These are phyloP conservation scores for Entelurus aequoreus DNA, from an alignment of 2,113 vertebrate species.

Conservation along the genomic window DNA sequence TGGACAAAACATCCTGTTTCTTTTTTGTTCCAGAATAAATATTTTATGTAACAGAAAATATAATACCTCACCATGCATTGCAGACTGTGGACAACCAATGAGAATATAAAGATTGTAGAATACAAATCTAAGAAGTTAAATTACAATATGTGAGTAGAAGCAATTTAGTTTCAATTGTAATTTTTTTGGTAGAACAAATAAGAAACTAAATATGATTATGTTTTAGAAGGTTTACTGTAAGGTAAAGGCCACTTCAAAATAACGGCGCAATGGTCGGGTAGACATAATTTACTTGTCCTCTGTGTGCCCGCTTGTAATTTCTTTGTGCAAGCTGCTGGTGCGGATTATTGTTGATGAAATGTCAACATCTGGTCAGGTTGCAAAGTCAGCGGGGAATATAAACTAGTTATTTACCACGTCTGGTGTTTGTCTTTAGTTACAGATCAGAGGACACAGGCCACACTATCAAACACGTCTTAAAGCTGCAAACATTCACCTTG, in stretches of 20 bases:
- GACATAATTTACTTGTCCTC: neutral
- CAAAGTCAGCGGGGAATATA: slow-evolving; percentile 35
- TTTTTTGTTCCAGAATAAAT: slow-evolving; percentile 15
- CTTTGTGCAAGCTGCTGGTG: slow-evolving; percentile 30
- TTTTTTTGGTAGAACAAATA: neutral
- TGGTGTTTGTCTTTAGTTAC: slow-evolving; percentile 32
- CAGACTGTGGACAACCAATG: slow-evolving; percentile 16
- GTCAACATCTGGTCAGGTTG: slow-evolving; percentile 47
- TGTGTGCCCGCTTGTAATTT: slow-evolving; percentile 22
- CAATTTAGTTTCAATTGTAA: neutral
- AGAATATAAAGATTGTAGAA: slow-evolving; percentile 12
- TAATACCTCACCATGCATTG: slow-evolving; percentile 4
- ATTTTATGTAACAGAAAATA: slow-evolving; percentile 18
- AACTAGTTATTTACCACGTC: slow-evolving; percentile 44
- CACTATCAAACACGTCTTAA: slow-evolving; percentile 12
- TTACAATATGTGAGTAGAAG: neutral
- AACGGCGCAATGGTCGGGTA: neutral
- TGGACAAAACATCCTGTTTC: neutral
- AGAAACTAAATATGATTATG: neutral
- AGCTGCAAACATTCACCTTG: neutral
- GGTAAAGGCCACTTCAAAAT: neutral
- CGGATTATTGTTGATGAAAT: slow-evolving; percentile 32
- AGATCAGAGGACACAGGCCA: slow-evolving; percentile 22
- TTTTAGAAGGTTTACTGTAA: neutral
- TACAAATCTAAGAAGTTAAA: slow-evolving; percentile 20